Evolutionary conservation across 1,140 invertebrate species (phyloP), one percentile per base, ranked within the genome.

Genomic region (Drosophila navojoa): DNA sequence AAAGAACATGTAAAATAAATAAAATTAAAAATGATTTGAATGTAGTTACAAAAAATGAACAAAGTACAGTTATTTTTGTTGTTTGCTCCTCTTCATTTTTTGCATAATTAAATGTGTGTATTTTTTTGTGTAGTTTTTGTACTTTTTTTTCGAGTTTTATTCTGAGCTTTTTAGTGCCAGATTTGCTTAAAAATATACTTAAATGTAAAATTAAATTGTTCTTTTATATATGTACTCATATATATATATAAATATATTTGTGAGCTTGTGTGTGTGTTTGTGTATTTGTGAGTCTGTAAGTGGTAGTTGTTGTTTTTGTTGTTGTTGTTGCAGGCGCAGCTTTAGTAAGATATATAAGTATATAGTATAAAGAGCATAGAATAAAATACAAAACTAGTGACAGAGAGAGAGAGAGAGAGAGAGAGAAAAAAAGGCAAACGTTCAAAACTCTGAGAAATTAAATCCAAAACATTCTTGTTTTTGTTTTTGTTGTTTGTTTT

Each of bases 301-400:
- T 61, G 58, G 40, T 73, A 42, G 38, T 72, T 29, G 50, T 68
- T 61, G 54, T 82, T 76, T 55, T 80, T 68, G 61, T 84, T 76
- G 45, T 80, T 81, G 69, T 77, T 75, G 67, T 52, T 75, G 76
- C 70, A 87, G 79, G 71, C 76, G 78, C 67, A 71, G 72, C 67
- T 75, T 75, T 70, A 71, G 68, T 75, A 58, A 71, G 68, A 75
- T 67, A 55, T 64, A 69, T 25, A 60, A 38, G 35, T 11, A 40
- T 27, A 19, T 45, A 45, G 13, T 16, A 16, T 45, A 50, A 57
- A 73, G 50, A 71, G 38, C 63, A 62, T 16, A 75, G 50, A 47
- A 53, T 40, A 62, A 64, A 45, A 50, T 62, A 53, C 53, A 61
- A 54, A 70, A 75, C 60, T 69, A 77, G 42, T 66, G 6, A 35